These are phyloP conservation scores for Symphodus melops DNA, from an alignment of 2,113 vertebrate species.

Conservation along the genomic window DNA sequence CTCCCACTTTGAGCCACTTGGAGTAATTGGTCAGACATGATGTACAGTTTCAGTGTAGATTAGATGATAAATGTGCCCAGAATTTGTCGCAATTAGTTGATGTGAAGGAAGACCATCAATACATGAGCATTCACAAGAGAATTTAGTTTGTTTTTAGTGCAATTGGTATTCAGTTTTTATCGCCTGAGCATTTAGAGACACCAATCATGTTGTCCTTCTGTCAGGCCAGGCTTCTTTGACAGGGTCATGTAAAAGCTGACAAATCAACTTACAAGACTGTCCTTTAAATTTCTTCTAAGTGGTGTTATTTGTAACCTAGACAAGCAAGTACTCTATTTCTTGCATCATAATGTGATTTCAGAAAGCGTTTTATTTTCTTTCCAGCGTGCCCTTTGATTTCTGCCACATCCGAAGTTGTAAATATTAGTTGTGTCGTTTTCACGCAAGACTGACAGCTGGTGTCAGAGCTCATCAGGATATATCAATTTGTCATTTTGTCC, in stretches of 20 bases:
- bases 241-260: constrained; percentile 3
- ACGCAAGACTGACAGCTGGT: constrained; percentile 31
- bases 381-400: constrained; percentile 12
- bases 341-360: constrained; percentile 1
- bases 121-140: neutral
- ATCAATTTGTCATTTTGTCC: constrained; percentile 46
- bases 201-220: constrained; percentile 9
- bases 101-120: neutral
- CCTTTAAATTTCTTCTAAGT: neutral
- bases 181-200: neutral
- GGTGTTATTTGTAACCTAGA: constrained; percentile 4
- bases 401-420: constrained; percentile 7
- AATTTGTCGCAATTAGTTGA: constrained; percentile 12
- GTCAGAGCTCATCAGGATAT: constrained; percentile 43
- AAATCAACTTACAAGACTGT: constrained; percentile 26
- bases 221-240: neutral
- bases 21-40: neutral
- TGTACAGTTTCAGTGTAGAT: neutral
- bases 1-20: neutral
- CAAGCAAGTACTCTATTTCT: neutral
- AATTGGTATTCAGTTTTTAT: constrained; percentile 28
- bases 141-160: constrained; percentile 2
- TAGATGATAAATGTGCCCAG: constrained; percentile 16
- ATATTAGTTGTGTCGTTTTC: constrained; percentile 24
- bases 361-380: neutral